Evolutionary conservation across 2,113 vertebrate species (phyloP), one percentile per base, ranked within the genome.

Genomic region (Lepus timidus): DNA sequence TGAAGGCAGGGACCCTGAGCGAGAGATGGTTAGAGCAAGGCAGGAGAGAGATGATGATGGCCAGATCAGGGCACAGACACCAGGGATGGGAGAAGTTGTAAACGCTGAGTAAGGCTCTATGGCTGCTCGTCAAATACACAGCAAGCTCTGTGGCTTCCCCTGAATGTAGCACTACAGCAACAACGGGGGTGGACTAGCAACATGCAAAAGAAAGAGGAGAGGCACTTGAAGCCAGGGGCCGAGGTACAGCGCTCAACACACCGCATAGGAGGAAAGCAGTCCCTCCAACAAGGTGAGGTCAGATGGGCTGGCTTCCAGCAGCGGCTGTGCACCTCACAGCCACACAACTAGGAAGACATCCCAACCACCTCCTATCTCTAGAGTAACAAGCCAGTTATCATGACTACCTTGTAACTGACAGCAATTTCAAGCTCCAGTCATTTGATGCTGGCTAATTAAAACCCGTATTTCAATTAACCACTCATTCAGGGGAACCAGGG

Each of bases 391-490:
- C 52, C 1, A 25, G 55, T 83, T 81, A 80, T 17, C 8, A 6
- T 22, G 44, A 70, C 25, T 76, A 49, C 1, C 70, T 70, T n/a
- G 22, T 14, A 64, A 81, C 7, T 65, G 23, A 67, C 68, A 44
- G 84, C 23, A 39, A 76, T 55, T 75, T 76, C 71, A 80, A 89
- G 68, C 6, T 33, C 71, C 70, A 25, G 13, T 68, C 81, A 79
- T 65, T 33, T 74, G 73, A 70, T 31, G 11, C 39, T 33, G 33
- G 16, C 61, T 92, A 93, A 90, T 67, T 84, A 81, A 90, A 93
- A 68, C 20, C 23, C 14, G 1, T 62, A 67, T 84, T 80, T 64
- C 61, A 55, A 93, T 75, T 67, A 94, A 16, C 44, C 9, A 17
- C 23, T 88, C 58, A 61, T 49, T 86, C 83, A 85, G 68, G 20